Conservation (phyloP, 2,888 invertebrate genomes). For the Adelognathus sp. region DNA sequence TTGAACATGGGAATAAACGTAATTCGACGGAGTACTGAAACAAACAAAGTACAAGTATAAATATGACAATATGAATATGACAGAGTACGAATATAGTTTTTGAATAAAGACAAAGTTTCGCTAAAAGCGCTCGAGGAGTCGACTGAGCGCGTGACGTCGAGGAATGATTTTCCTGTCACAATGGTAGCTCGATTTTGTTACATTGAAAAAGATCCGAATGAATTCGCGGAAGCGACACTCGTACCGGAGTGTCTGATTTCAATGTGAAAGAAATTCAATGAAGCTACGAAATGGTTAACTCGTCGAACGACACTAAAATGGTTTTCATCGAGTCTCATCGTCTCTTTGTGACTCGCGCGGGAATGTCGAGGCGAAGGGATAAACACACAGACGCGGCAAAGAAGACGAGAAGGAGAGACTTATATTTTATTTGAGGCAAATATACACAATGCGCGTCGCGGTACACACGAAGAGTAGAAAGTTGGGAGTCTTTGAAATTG, state of each 20-base stretch:
- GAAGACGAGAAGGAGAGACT: neutral
- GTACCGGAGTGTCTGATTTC: conserved; percentile 30
- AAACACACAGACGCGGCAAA: conserved; percentile 5
- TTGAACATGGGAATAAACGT: neutral
- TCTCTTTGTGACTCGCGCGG: neutral
- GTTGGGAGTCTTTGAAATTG: conserved; percentile 53
- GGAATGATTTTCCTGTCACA: too few relatives aligned
- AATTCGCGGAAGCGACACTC: conserved; percentile 5
- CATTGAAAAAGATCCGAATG: neutral
- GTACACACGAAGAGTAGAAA: too few relatives aligned
- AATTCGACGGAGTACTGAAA: too few relatives aligned
- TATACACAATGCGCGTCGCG: conserved; percentile 53
- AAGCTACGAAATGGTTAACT: neutral
- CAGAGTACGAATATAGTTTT: too few relatives aligned
- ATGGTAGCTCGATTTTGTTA: too few relatives aligned
- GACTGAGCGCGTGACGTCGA: too few relatives aligned
- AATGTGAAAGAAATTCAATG: conserved; percentile 49
- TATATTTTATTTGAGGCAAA: conserved; percentile 55
- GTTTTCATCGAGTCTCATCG: conserved; percentile 1
- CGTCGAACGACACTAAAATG: neutral
- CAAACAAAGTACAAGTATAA: too few relatives aligned
- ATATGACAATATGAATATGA: too few relatives aligned
- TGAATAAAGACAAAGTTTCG: too few relatives aligned
- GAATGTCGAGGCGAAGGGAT: neutral
- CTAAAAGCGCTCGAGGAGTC: too few relatives aligned